Evolutionary conservation across 2,113 vertebrate species (phyloP), one percentile per base, ranked within the genome.

Genomic region (Eurystomus gularis): DNA sequence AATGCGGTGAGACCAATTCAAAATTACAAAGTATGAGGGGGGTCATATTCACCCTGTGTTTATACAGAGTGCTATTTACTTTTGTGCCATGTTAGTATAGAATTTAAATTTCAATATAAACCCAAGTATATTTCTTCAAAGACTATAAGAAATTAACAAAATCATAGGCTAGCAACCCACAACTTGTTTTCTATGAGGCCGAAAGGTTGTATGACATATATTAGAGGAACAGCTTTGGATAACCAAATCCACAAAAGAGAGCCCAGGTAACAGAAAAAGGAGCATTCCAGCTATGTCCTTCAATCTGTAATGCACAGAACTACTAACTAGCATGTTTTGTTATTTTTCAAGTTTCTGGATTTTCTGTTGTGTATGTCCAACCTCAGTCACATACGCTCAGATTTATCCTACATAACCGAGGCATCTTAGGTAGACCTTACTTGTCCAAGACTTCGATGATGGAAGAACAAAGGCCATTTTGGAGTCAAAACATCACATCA

Each of bases 1-100:
- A 90, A n/a, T 13, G 21, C 28, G 23, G 52, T 13, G 44, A 90
- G 68, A 62, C 79, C 86, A 77, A 93, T 77, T 48, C 61, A 88
- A 92, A 91, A 70, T 70, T 58, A 31, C 8, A 46, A 79, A 21
- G 35, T 26, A 55, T 6, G 13, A 24, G 18, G 11, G 5, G 5
- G 6, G 19, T 37, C 72, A 51, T 33, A 89, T 24, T 88, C 57
- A 75, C 48, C 23, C 75, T 46, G 6, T 52, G 28, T 25, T 71
- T 52, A 12, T 0, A 6, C 3, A 66, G 20, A 61, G 24, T 35
- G 42, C 35, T 48, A 33, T 81, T 81, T 86, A 65, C 33, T 57
- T 88, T 40, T 68, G 23, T 60, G 23, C 11, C 5, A 7, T 6
- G 15, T 81, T 33, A 39, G 17, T 7, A n/a, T 0, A 25, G 24